phyloP scores from a whole-genome alignment of 2,113 vertebrate genomes.

The Rhinogobius similis region DNA sequence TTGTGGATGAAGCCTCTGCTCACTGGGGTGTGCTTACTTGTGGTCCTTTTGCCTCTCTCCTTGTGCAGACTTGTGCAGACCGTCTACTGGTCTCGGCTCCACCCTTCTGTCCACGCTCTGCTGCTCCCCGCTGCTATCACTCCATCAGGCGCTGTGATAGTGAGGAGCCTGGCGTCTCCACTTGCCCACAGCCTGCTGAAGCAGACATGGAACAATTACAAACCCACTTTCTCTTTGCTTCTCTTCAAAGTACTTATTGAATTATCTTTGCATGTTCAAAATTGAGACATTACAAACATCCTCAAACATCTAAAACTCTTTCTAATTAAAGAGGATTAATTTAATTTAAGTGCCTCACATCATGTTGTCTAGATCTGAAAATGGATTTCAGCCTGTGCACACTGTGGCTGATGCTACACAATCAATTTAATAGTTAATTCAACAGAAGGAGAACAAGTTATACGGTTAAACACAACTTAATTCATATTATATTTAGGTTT shows the following conservation, averaged over 20 bases:
- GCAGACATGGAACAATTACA: slow-evolving; percentile 45
- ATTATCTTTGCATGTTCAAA: slow-evolving; percentile 18
- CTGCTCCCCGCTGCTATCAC: slow-evolving; percentile 66
- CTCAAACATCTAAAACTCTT: background rate
- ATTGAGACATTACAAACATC: slow-evolving; percentile 4
- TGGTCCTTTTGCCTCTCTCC: background rate
- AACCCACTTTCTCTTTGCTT: slow-evolving; percentile 13
- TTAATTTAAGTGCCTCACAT: slow-evolving; percentile 2
- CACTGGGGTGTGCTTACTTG: background rate
- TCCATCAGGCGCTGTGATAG: slow-evolving; percentile 72
- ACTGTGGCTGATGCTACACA: background rate
- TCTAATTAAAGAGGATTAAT: background rate
- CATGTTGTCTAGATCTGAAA: background rate
- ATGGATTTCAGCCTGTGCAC: background rate
- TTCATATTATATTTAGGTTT: too few species aligned
- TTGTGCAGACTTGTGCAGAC: background rate
- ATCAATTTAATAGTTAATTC: too few species aligned
- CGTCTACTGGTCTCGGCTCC: slow-evolving; percentile 64
- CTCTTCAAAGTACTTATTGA: slow-evolving; percentile 27
- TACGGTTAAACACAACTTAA: too few species aligned
- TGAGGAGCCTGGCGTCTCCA: slow-evolving; percentile 67
- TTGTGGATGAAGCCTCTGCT: background rate
- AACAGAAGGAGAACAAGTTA: background rate
- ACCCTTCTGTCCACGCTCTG: slow-evolving; percentile 57
- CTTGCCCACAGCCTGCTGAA: slow-evolving; percentile 57